Base-by-base conservation (phyloP, 2,797 vertebrate genomes). In the Hyperoplus immaculatus region DNA sequence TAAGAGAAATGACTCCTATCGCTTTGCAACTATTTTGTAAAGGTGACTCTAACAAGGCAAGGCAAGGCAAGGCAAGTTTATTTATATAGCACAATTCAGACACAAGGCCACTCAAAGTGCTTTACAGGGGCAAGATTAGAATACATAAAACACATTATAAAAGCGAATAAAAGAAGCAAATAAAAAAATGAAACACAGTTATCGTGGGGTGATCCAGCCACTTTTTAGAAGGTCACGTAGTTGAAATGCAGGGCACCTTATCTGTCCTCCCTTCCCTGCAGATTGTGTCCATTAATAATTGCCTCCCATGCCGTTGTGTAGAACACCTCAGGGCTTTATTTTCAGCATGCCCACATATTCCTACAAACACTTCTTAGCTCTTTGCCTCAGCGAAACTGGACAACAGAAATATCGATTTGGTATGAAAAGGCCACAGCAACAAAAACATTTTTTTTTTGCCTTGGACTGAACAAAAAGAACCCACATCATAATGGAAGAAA, bases 321-420 rank as follows among this genome's bases (percentile, higher is more conserved):
- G 21, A 81, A 65, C 56, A 78, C 67, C 77, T 66, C 45, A 14
- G 58, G 55, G 29, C 29, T 75, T 77, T 47, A 70, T 57, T 62
- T 79, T 70, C 14, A 11, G 64, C 55, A 46, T 65, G 51, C 45
- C 39, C 42, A 72, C 53, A 75, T 66, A 69, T 60, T 63, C 21
- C n/a, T 21, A 73, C 69, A 68, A 73, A 51, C 39, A 4, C n/a
- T 61, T 49, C 59, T 70, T 57, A 51, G 51, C 68, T 62, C 43
- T 57, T 53, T 6, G 3, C 70, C 51, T 63, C 59, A 58, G 61
- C 69, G 58, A 78, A 78, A 76, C 68, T 53, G 54, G 46, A 75
- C 61, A 71, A 59, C 76, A 77, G 56, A 73, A 69, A 64, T 77
- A 91, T 87, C 67, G 87, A 90, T 90, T 83, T 4, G 67, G 46